Evolutionary conservation across 2,113 vertebrate genomes (phyloP).

Genomic region (Amphiprion percula): DNA sequence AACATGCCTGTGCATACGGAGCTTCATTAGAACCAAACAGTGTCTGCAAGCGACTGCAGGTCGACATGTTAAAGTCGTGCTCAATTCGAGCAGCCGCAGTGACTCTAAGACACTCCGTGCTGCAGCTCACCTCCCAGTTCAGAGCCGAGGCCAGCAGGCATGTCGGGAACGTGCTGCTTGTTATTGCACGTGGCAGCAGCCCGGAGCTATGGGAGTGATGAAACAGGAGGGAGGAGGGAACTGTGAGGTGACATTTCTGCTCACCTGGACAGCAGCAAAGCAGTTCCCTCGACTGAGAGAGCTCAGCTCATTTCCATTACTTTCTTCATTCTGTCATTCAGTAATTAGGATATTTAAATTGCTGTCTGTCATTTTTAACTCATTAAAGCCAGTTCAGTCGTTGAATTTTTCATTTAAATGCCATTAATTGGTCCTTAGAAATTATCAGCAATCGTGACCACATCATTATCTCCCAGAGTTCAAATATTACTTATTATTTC

Average conservation of each 20-base stretch:
- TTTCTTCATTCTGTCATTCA: too few species aligned
- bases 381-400: not conserved
- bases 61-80: not conserved
- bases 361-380: not conserved
- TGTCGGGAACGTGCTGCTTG: slow-evolving; percentile 10
- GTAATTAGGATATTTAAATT: too few species aligned
- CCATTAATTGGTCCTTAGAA: too few species aligned
- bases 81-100: not conserved
- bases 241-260: not conserved
- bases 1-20: slow-evolving; percentile 11
- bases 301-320: not conserved
- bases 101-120: slow-evolving; percentile 8
- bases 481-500: too few species aligned
- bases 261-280: slow-evolving; percentile 2
- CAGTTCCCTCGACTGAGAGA: not conserved
- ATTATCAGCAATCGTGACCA: too few species aligned
- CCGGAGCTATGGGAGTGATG: slow-evolving; percentile 15
- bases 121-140: not conserved
- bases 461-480: too few species aligned
- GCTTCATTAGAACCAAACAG: slow-evolving; percentile 19
- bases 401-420: not conserved
- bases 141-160: not conserved
- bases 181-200: slow-evolving; percentile 27
- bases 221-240: slow-evolving; percentile 7
- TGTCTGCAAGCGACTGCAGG: slow-evolving; percentile 17